Evolutionary conservation across 2,113 vertebrate genomes (phyloP).

Genomic region (Micromys minutus): DNA sequence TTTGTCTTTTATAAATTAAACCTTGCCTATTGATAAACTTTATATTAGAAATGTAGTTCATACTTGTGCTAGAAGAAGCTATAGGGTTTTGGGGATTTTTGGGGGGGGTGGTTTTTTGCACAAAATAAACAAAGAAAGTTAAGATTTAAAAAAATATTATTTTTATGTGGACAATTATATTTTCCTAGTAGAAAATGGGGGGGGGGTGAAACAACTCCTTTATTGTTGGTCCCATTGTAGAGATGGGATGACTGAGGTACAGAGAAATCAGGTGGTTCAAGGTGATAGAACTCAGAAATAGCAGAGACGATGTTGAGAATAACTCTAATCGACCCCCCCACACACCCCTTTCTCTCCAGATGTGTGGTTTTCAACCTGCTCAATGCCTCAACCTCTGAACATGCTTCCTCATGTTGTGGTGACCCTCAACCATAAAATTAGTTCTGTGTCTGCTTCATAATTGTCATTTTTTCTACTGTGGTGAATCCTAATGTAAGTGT

Average conservation of each 20-base stretch:
- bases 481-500: neutral
- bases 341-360: neutral
- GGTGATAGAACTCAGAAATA: neutral
- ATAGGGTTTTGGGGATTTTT: neutral
- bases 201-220: no score
- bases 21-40: slow-evolving; percentile 1
- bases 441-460: neutral
- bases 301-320: neutral
- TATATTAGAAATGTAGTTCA: neutral
- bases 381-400: neutral
- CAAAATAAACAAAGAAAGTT: slow-evolving; percentile 22
- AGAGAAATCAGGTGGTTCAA: neutral
- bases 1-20: slow-evolving; percentile 40
- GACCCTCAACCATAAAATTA: neutral
- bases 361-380: neutral
- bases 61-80: neutral
- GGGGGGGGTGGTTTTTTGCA: no score
- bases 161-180: slow-evolving; percentile 3
- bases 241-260: neutral
- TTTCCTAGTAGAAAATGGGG: neutral
- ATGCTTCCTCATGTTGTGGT: neutral
- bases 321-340: neutral
- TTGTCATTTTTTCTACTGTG: neutral
- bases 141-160: slow-evolving; percentile 11
- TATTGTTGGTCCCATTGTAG: neutral